These are phyloP conservation scores for Harpagifer antarcticus DNA, from an alignment of 2,797 vertebrate species.

Conservation along the genomic window DNA sequence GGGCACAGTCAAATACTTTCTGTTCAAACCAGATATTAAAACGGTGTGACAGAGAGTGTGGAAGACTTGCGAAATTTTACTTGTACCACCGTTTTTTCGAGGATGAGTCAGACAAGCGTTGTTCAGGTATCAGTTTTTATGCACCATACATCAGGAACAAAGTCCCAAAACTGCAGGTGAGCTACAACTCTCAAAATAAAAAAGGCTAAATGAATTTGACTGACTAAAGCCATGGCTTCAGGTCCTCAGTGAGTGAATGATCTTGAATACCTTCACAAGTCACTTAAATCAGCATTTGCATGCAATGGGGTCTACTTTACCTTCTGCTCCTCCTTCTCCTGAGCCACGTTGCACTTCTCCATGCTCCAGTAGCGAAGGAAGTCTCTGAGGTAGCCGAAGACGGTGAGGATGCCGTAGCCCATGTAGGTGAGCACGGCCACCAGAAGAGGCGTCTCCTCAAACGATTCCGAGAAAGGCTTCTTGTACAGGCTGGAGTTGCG, in stretches of 20 bases:
- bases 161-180: too few species aligned
- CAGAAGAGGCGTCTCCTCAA: conserved; percentile 95
- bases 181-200: too few species aligned
- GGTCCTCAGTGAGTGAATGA: not conserved
- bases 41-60: not conserved
- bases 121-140: too few species aligned
- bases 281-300: not conserved
- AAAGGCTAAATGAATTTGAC: not conserved
- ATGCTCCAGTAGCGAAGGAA: conserved; percentile 96
- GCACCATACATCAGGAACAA: too few species aligned
- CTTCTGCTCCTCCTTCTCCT: conserved; percentile 94
- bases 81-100: not conserved
- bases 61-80: not conserved
- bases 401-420: conserved; percentile 96
- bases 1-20: conserved; percentile 8
- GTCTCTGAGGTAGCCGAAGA: conserved; percentile 97
- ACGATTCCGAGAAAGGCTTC: conserved; percentile 91
- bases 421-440: conserved; percentile 98
- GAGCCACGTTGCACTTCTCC: conserved; percentile 93
- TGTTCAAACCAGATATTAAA: not conserved
- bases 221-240: not conserved
- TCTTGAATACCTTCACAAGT: not conserved
- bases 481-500: conserved; percentile 91
- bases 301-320: conserved; percentile 65
- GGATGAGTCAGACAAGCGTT: not conserved